Evolutionary conservation across 1,140 invertebrate genomes (phyloP).

Genomic region (Dreissena polymorpha): DNA sequence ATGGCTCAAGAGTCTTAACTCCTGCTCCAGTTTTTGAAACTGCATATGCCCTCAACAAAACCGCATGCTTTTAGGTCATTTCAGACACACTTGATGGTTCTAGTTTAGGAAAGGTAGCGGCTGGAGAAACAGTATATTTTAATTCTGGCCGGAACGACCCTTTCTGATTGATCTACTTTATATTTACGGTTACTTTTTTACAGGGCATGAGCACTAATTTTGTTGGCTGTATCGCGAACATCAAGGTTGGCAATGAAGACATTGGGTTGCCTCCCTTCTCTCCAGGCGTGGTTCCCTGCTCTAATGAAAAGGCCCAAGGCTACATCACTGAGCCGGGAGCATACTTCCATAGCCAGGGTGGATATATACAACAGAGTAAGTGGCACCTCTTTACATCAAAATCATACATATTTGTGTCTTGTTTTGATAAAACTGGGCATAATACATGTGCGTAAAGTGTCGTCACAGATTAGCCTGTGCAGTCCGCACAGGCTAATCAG

Average conservation of each 20-base stretch:
- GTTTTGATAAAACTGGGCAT: no score
- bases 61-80: no score
- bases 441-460: no score
- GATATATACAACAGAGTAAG: conserved; percentile 85
- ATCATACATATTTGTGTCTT: no score
- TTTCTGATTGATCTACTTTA: background rate
- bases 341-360: conserved; percentile 90
- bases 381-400: background rate
- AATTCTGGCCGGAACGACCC: background rate
- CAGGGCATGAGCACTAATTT: conserved; percentile 86
- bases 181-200: conserved; percentile 42
- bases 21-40: no score
- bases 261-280: conserved; percentile 82
- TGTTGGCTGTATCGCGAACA: conserved; percentile 92
- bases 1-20: no score
- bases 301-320: conserved; percentile 82
- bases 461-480: no score
- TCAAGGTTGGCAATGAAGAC: conserved; percentile 85
- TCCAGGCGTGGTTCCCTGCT: conserved; percentile 83
- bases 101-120: no score
- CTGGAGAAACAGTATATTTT: no score
- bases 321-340: conserved; percentile 86
- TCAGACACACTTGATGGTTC: no score
- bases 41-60: no score
- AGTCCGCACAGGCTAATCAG: no score